Evolutionary conservation across 2,113 vertebrate species (phyloP).

Genomic region (Glaucomys volans): DNA sequence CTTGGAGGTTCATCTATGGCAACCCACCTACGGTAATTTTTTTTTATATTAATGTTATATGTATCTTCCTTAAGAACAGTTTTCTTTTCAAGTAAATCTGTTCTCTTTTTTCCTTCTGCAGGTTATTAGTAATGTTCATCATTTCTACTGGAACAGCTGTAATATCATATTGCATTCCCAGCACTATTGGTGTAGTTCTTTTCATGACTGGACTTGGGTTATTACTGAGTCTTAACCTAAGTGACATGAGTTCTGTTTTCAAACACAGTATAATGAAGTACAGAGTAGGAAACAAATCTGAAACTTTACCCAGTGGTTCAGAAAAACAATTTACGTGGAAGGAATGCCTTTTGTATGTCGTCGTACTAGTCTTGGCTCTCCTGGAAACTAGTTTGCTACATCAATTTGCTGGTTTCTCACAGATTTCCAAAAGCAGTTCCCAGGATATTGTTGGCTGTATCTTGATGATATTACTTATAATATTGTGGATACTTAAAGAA

Average conservation of each 20-base stretch:
- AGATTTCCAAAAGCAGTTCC: conserved; percentile 84
- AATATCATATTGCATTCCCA: conserved; percentile 95
- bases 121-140: conserved; percentile 95
- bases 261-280: conserved; percentile 81
- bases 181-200: conserved; percentile 92
- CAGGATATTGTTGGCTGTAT: conserved; percentile 92
- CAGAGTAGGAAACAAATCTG: conserved; percentile 81
- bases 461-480: conserved; percentile 90
- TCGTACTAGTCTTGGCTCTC: conserved; percentile 89
- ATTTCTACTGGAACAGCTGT: conserved; percentile 91
- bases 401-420: conserved; percentile 86
- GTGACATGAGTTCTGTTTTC: conserved; percentile 89
- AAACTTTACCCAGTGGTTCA: conserved; percentile 79
- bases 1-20: conserved; percentile 97
- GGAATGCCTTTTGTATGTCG: conserved; percentile 89
- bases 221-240: conserved; percentile 95
- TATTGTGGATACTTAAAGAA: conserved; percentile 93
- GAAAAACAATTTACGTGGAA: conserved; percentile 89
- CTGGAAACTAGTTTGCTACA: conserved; percentile 93
- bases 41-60: conserved; percentile 64
- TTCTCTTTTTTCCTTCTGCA: conserved; percentile 84
- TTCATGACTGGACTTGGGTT: conserved; percentile 96
- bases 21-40: conserved; percentile 92
- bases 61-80: conserved; percentile 56
- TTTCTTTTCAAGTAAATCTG: conserved; percentile 83